Base-by-base conservation (phyloP, 2,113 vertebrate species). In the Anoplopoma fimbria region DNA sequence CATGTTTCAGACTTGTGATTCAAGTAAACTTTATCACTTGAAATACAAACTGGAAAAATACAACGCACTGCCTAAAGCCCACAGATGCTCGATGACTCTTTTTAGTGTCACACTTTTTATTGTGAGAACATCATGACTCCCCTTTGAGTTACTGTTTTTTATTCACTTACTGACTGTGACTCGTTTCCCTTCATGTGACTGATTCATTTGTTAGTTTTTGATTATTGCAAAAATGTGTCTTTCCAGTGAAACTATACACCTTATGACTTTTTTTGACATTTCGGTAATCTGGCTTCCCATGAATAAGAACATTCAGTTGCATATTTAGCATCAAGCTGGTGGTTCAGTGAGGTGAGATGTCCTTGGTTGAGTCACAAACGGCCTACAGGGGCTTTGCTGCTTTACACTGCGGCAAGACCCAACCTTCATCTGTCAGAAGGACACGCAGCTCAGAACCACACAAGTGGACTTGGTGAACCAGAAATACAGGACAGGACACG, bases 91-190 rank as follows among this genome's bases (percentile, higher is more conserved):
- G 9, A 19, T 87, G 82, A 84, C 57, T 89, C 45, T 81, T 84
- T 83, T 82, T 76, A 65, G n/a, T 84, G 82, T 87, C 77, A 75
- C 90, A 84, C 74, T 55, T 80, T 78, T 85, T 74, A 72, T 81
- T 78, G 79, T 84, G 85, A 82, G 77, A 85, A 65, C 70, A 80
- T 90, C 74, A 78, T 79, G 84, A 82, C 77, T 86, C 81, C 53
- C 5, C 49, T 69, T 23, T 1, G 4, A 76, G 45, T 71, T 19
- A 75, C 27, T 67, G 33, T 61, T 77, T 64, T 75, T 74, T 29
- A 64, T 31, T 82, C 21, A 63, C 57, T 82, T 49, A 17, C 13
- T 10, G 23, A 60, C 47, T 65, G 25, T 77, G 72, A 85, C 29
- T 61, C 53, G 73, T 55, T 25, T 70, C 23, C 74, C 77, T 45